phyloP scores from a whole-genome alignment of 2,797 vertebrate genomes.

The Malacoraja senta region DNA sequence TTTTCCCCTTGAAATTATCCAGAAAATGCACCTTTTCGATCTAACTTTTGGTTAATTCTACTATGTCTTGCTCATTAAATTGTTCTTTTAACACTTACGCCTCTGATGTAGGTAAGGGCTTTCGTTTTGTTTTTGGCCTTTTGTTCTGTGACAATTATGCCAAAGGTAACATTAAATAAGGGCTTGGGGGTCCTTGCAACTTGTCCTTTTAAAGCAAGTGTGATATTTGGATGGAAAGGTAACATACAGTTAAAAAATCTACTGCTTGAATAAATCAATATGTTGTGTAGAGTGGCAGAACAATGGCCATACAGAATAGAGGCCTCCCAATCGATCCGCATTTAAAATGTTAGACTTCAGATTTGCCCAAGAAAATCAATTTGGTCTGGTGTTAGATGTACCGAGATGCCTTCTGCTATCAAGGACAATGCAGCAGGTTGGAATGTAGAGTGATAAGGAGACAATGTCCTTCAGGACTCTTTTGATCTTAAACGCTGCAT shows the following conservation, averaged over 20 bases:
- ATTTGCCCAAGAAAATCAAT: conserved; percentile 18
- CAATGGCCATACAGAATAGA: not conserved
- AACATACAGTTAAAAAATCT: not conserved
- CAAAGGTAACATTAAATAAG: too few species aligned
- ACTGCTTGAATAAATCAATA: not conserved
- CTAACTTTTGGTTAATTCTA: not conserved
- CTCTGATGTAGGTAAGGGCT: not conserved
- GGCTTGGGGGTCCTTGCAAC: not conserved
- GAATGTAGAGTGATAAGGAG: not conserved
- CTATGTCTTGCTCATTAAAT: not conserved
- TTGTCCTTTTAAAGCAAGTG: too few species aligned
- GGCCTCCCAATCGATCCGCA: not conserved
- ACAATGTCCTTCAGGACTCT: not conserved
- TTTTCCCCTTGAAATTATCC: too few species aligned
- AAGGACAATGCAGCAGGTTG: conserved; percentile 24
- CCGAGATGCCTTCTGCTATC: not conserved
- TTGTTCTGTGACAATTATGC: too few species aligned
- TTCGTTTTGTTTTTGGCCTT: not conserved
- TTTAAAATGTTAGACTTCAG: conserved; percentile 23
- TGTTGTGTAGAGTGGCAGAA: not conserved
- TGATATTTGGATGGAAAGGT: not conserved
- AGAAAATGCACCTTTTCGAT: not conserved
- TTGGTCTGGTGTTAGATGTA: conserved; percentile 16
- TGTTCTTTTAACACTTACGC: not conserved
- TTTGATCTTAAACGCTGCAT: not conserved